phyloP scores from a whole-genome alignment of 2,113 vertebrate genomes.

The Alaudala cheleensis region DNA sequence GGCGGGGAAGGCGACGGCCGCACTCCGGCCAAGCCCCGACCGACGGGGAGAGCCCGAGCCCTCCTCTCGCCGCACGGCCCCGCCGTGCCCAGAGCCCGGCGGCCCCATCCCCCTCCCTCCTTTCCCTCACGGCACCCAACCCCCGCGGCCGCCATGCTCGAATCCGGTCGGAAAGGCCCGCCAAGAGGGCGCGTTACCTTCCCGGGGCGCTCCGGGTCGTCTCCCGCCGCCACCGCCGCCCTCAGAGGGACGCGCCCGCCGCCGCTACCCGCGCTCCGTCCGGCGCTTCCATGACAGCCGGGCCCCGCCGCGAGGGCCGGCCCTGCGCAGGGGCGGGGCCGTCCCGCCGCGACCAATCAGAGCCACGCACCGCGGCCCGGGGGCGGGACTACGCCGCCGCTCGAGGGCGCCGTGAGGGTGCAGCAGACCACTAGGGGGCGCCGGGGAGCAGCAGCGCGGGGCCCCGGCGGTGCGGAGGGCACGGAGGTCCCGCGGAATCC shows the following conservation, averaged over 20 bases:
- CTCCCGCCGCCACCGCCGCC: not conserved
- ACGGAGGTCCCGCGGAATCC: rapidly evolving
- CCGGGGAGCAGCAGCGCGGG: not conserved
- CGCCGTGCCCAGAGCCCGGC: too few relatives aligned
- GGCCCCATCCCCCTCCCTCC: not conserved
- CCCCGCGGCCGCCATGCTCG: not conserved
- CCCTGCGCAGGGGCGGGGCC: not conserved
- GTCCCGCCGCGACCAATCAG: not conserved
- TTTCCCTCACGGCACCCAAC: not conserved
- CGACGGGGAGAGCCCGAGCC: not conserved
- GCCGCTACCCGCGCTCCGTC: not conserved
- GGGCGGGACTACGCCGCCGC: conserved; percentile 1
- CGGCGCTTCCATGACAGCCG: conserved; percentile 59
- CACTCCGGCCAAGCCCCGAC: not conserved
- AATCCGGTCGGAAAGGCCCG: not conserved
- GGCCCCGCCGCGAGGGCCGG: not conserved
- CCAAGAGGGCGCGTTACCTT: not conserved
- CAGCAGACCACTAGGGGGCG: not conserved
- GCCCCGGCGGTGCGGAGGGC: rapidly evolving
- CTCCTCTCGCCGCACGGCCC: too few relatives aligned
- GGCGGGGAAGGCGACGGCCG: too few relatives aligned
- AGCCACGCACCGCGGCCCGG: not conserved
- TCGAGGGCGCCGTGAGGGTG: rapidly evolving
- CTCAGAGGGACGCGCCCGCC: not conserved
- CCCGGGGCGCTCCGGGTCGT: not conserved